Evolutionary conservation across 2,113 vertebrate species (phyloP).

Genomic region (Brevimyrus niger): DNA sequence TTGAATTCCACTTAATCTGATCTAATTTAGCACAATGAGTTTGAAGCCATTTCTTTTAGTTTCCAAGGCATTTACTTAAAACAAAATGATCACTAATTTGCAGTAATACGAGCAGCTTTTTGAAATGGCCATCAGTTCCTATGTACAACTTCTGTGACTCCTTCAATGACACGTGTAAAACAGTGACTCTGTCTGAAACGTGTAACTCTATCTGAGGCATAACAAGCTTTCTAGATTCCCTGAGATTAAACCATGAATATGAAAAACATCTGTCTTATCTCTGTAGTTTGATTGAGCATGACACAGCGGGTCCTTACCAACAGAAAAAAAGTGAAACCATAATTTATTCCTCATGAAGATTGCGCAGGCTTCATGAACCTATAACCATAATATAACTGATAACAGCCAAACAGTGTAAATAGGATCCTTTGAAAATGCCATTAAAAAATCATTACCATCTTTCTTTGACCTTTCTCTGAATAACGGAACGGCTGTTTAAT

Average conservation of each 20-base stretch:
- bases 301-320: not conserved
- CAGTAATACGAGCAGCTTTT: not conserved
- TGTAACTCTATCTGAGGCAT: not conserved
- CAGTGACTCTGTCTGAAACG: not conserved
- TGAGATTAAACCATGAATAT: not conserved
- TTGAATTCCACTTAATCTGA: not conserved
- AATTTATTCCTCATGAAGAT: constrained; percentile 3
- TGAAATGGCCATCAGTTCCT: not conserved
- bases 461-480: constrained; percentile 46
- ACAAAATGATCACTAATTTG: not conserved
- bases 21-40: not conserved
- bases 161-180: not conserved
- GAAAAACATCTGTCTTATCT: not conserved
- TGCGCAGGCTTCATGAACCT: constrained; percentile 18
- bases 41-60: not conserved
- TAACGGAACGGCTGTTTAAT: constrained; percentile 42
- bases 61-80: not conserved
- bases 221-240: not conserved
- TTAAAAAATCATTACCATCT: constrained; percentile 48
- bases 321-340: not conserved
- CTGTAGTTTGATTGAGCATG: not conserved
- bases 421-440: constrained; percentile 45
- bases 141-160: not conserved
- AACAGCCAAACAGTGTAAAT: constrained; percentile 39
- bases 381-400: constrained; percentile 26